phyloP scores from a whole-genome alignment of 2,113 vertebrate genomes.

The Pteruthius melanotis region DNA sequence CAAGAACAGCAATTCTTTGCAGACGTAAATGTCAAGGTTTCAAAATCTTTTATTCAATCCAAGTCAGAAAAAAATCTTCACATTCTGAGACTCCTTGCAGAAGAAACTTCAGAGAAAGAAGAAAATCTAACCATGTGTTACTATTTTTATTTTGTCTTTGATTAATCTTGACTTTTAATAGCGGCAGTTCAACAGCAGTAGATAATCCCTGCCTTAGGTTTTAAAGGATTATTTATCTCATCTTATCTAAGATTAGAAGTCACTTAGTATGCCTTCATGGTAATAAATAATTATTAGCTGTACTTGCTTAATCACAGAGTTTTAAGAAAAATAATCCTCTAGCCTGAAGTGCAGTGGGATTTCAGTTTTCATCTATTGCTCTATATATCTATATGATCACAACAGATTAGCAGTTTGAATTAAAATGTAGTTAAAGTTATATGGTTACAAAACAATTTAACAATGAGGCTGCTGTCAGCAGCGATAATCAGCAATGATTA shows the following conservation, averaged over 20 bases:
- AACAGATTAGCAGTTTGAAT: neutral
- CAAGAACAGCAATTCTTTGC: neutral
- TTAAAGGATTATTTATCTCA: conserved; percentile 13
- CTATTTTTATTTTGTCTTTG: neutral
- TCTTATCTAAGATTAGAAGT: neutral
- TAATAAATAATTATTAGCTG: conserved; percentile 22
- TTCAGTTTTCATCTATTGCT: neutral
- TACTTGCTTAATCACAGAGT: conserved; percentile 1
- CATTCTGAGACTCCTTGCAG: neutral
- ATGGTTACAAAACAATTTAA: neutral
- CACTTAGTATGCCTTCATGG: neutral
- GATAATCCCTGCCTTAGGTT: conserved; percentile 4
- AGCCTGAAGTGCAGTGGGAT: neutral
- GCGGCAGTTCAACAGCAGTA: neutral
- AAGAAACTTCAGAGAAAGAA: neutral
- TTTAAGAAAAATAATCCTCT: conserved; percentile 3
- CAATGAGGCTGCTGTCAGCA: neutral
- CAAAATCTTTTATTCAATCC: neutral
- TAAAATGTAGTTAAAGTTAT: conserved; percentile 3
- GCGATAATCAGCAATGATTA: neutral
- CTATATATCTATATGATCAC: neutral
- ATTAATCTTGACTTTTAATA: conserved; percentile 2
- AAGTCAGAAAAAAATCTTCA: neutral
- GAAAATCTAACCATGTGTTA: neutral
- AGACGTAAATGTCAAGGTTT: neutral